Conservation (phyloP, 2,797 vertebrate genomes). For the Falco cherrug region DNA sequence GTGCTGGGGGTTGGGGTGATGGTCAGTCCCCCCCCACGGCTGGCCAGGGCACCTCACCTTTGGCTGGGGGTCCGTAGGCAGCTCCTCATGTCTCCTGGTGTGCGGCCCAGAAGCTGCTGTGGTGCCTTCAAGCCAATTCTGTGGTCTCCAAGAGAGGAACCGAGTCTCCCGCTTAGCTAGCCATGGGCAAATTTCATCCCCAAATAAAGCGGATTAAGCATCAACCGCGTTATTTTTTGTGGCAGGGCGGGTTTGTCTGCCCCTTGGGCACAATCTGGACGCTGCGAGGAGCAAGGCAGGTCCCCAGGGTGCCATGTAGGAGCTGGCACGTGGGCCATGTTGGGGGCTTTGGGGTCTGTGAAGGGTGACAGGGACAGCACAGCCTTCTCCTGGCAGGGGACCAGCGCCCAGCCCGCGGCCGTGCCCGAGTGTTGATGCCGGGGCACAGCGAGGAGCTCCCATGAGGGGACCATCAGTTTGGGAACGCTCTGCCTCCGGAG, state of each 20-base stretch:
- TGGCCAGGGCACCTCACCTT: not conserved
- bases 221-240: fast-evolving
- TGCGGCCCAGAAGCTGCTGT: not conserved
- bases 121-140: not conserved
- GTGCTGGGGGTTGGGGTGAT: fast-evolving
- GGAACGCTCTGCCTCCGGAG: fast-evolving
- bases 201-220: not conserved
- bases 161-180: not conserved
- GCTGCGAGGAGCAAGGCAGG: not conserved
- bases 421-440: fast-evolving
- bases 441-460: not conserved
- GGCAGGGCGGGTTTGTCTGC: not conserved
- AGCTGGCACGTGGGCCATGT: fast-evolving
- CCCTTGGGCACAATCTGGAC: not conserved
- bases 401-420: fast-evolving
- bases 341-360: fast-evolving
- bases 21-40: not conserved
- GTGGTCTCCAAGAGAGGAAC: not conserved
- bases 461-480: fast-evolving
- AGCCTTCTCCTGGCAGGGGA: not conserved
- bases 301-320: fast-evolving
- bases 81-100: not conserved
- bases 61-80: not conserved
- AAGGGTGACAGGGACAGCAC: fast-evolving
- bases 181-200: not conserved